Conservation (phyloP, 2,113 vertebrate species). For the Gadus chalcogrammus region DNA sequence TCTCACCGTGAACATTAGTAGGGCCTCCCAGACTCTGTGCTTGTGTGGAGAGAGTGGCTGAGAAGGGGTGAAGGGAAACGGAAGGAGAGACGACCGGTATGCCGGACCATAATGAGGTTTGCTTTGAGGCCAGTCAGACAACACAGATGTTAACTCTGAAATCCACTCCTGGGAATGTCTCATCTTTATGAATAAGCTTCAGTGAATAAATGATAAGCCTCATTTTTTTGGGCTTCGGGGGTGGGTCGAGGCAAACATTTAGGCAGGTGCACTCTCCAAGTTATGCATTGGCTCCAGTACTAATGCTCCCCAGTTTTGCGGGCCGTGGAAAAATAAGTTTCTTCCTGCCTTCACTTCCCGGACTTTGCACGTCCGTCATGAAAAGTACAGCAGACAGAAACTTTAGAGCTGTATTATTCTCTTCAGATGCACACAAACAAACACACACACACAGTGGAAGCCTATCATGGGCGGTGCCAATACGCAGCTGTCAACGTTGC, state of each 20-base stretch:
- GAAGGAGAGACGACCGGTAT: neutral
- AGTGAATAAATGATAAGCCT: constrained; percentile 15
- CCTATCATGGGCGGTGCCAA: neutral
- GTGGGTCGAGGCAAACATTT: neutral
- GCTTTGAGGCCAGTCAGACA: neutral
- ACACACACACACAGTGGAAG: neutral
- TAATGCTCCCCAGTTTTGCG: neutral
- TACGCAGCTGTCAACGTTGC: neutral
- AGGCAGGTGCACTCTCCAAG: neutral
- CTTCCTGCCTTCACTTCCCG: neutral
- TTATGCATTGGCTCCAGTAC: neutral
- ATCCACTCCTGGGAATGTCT: neutral
- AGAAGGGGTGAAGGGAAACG: neutral
- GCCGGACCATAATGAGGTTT: neutral
- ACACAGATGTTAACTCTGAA: neutral
- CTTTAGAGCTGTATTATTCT: too few relatives aligned
- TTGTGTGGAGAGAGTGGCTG: neutral
- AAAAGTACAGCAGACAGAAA: too few relatives aligned
- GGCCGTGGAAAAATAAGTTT: neutral
- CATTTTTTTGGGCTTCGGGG: neutral
- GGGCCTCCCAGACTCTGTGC: too few relatives aligned
- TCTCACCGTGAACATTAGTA: too few relatives aligned
- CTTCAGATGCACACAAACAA: too few relatives aligned
- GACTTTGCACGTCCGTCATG: too few relatives aligned
- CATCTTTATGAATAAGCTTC: neutral